Conservation (phyloP, 2,113 vertebrate species). For the Apodemus sylvaticus region DNA sequence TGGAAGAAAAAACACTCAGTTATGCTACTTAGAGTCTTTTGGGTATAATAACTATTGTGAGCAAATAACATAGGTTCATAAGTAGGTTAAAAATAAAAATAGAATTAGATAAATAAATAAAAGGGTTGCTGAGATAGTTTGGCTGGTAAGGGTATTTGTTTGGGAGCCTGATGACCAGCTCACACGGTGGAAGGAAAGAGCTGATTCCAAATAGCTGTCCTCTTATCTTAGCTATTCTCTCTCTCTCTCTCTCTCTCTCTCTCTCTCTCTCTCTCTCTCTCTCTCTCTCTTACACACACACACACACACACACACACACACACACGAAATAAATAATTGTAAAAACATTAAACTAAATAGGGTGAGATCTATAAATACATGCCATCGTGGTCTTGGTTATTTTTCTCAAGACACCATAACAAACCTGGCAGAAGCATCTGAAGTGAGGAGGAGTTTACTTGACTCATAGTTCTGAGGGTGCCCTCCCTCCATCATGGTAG, state of each 20-base stretch:
- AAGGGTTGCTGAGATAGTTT: neutral
- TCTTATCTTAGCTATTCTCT: neutral
- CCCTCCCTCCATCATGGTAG: neutral
- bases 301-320: neutral
- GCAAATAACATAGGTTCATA: neutral
- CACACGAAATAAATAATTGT: neutral
- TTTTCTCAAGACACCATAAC: neutral
- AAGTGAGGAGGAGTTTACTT: neutral
- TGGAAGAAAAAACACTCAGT: neutral
- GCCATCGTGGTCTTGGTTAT: neutral
- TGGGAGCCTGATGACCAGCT: neutral
- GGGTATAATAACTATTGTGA: neutral
- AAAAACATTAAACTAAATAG: neutral
- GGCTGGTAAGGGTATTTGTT: neutral
- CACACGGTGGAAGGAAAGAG: neutral
- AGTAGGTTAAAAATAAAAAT: neutral
- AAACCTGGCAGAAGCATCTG: neutral
- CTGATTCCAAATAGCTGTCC: neutral
- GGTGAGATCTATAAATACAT: neutral
- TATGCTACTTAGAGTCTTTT: neutral
- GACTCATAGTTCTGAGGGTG: neutral
- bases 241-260: too few relatives aligned
- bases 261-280: too few relatives aligned
- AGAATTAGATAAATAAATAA: neutral
- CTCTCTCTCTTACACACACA: too few relatives aligned